These are phyloP conservation scores for Delichon dasypus DNA, from an alignment of 2,797 vertebrate species.

Conservation along the genomic window DNA sequence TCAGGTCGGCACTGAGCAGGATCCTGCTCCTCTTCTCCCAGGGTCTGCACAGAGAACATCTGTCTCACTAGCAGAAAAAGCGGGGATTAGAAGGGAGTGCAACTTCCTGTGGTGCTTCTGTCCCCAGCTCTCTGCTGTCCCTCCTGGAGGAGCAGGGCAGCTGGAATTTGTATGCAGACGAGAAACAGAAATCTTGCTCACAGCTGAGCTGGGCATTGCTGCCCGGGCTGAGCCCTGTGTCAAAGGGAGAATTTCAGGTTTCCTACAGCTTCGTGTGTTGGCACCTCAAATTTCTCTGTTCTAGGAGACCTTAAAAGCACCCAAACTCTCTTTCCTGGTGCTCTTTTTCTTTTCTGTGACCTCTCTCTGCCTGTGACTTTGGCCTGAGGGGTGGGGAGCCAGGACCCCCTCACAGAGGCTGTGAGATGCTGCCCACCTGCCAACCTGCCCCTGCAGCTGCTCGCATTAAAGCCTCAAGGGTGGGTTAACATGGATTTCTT, in stretches of 20 bases:
- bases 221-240: not conserved
- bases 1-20: not conserved
- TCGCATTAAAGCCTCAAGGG: not conserved
- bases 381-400: not conserved
- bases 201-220: not conserved
- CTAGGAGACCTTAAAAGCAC: not conserved
- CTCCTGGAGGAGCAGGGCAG: not conserved
- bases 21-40: not conserved
- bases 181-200: not conserved
- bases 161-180: rapidly evolving
- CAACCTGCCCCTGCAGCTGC: not conserved
- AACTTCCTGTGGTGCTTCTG: not conserved
- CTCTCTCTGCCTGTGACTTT: not conserved
- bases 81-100: not conserved
- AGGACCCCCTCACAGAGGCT: not conserved
- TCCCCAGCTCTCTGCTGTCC: not conserved
- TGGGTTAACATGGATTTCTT: not conserved
- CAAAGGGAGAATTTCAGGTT: not conserved
- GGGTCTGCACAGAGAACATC: not conserved
- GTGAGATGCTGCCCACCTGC: not conserved
- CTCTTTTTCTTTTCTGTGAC: not conserved
- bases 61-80: not conserved
- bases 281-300: not conserved
- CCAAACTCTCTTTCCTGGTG: not conserved
- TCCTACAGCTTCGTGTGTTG: not conserved